phyloP scores from a whole-genome alignment of 1,140 invertebrate genomes.

The Stratiolaelaps scimitus region DNA sequence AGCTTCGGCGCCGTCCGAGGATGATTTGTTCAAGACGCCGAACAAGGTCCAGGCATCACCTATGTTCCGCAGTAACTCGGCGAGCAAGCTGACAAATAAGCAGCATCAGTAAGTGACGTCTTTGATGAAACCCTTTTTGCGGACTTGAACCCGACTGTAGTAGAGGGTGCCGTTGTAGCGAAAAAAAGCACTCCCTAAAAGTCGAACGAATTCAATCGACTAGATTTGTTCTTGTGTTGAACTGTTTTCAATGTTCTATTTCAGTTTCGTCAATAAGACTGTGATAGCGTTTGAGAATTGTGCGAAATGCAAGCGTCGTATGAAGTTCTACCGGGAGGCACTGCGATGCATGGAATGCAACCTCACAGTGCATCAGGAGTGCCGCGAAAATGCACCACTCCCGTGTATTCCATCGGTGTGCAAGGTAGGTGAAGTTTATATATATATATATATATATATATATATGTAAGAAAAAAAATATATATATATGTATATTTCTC shows the following conservation, averaged over 20 bases:
- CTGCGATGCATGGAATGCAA: slow-evolving; percentile 11
- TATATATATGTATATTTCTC: too few relatives aligned
- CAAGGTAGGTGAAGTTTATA: slow-evolving; percentile 22
- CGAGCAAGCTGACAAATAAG: slow-evolving; percentile 21
- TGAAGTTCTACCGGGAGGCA: slow-evolving; percentile 25
- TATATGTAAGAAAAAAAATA: too few relatives aligned
- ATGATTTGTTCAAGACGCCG: not conserved
- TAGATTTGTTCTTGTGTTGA: not conserved
- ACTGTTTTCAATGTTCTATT: not conserved
- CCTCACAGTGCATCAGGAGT: slow-evolving; percentile 6
- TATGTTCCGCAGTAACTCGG: not conserved
- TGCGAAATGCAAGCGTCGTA: slow-evolving; percentile 6
- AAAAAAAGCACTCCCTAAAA: too few relatives aligned
- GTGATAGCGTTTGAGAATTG: slow-evolving; percentile 24
- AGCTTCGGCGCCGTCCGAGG: not conserved
- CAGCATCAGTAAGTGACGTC: slow-evolving; percentile 4
- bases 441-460: too few relatives aligned
- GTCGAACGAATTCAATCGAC: too few relatives aligned
- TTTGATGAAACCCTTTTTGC: too few relatives aligned
- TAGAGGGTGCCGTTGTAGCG: too few relatives aligned
- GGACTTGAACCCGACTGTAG: too few relatives aligned
- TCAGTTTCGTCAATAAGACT: slow-evolving; percentile 7
- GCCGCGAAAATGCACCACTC: slow-evolving; percentile 10
- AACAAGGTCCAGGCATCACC: not conserved
- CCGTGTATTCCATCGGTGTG: slow-evolving; percentile 6